These are phyloP conservation scores for Urosaurus nigricauda DNA, from an alignment of 2,797 vertebrate species.

Conservation along the genomic window DNA sequence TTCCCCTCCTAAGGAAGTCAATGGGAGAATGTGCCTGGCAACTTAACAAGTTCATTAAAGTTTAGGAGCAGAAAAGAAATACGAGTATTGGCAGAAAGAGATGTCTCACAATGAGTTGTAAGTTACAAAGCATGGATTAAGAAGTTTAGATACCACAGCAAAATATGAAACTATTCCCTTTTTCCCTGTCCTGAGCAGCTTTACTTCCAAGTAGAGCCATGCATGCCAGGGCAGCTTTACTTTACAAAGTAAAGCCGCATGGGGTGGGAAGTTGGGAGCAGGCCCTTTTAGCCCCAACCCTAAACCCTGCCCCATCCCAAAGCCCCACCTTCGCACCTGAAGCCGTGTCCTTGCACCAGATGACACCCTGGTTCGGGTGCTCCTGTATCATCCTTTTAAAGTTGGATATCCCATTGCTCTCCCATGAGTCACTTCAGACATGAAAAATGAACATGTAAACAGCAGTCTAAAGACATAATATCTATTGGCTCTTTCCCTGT, in stretches of 20 bases:
- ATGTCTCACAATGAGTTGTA: conserved; percentile 26
- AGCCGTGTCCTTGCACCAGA: no score
- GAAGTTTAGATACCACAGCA: not conserved
- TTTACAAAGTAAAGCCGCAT: no score
- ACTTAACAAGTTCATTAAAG: conserved; percentile 37
- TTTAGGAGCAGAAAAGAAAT: conserved; percentile 15
- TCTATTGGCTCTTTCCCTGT: not conserved
- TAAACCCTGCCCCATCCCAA: no score
- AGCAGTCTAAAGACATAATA: not conserved
- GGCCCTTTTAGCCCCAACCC: no score
- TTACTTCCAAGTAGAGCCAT: no score
- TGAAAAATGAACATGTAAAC: no score
- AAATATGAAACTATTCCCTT: not conserved
- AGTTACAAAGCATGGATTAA: conserved; percentile 15
- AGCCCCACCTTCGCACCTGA: no score
- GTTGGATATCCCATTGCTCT: no score
- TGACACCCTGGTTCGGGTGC: no score
- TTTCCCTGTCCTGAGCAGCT: not conserved
- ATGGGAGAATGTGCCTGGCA: conserved; percentile 29
- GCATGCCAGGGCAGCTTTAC: no score
- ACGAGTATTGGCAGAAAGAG: not conserved
- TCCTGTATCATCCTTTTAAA: not conserved
- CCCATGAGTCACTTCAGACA: not conserved
- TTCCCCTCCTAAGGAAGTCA: not conserved
- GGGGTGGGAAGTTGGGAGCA: no score